phyloP scores from a whole-genome alignment of 2,888 invertebrate genomes.

The Drosophila quasianomalipes region DNA sequence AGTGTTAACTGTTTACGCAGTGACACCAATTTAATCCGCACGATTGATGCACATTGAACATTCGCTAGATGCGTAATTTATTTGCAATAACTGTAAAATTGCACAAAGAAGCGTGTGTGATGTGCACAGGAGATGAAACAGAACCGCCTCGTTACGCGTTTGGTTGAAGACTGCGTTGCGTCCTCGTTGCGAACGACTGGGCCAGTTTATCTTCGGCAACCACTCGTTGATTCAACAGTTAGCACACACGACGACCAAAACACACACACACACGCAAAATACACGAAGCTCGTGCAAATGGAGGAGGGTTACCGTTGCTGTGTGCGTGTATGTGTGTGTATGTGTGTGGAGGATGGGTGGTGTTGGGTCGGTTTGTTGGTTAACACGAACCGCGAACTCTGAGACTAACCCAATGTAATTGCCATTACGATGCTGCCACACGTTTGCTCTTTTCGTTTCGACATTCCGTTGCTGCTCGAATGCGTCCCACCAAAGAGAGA shows the following conservation, averaged over 20 bases:
- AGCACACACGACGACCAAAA: conserved; percentile 33
- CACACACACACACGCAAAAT: conserved; percentile 16
- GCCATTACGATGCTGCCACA: conserved; percentile 65
- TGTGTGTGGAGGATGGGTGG: conserved; percentile 1
- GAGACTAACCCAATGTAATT: conserved; percentile 74
- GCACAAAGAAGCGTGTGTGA: conserved; percentile 12
- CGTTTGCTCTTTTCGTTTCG: conserved; percentile 48
- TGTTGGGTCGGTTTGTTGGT: conserved; percentile 26
- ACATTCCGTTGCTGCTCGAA: conserved; percentile 26
- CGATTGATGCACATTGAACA: conserved; percentile 2
- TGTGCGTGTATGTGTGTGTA: conserved; percentile 6
- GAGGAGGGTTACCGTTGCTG: conserved; percentile 12
- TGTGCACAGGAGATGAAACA: conserved; percentile 44
- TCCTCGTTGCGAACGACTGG: conserved; percentile 50
- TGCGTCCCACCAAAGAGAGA: conserved; percentile 52
- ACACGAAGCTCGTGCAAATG: conserved; percentile 26
- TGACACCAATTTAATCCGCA: conserved; percentile 1
- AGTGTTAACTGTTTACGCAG: neutral
- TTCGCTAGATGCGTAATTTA: conserved; percentile 1
- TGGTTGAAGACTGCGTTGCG: conserved; percentile 70
- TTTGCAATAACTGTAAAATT: conserved; percentile 8
- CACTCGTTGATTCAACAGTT: conserved; percentile 81
- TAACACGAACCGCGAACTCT: conserved; percentile 54
- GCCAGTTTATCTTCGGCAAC: conserved; percentile 64
- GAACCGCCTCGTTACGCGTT: conserved; percentile 78